Conservation (phyloP, 1,140 invertebrate species). For the Caligus rogercresseyi region DNA sequence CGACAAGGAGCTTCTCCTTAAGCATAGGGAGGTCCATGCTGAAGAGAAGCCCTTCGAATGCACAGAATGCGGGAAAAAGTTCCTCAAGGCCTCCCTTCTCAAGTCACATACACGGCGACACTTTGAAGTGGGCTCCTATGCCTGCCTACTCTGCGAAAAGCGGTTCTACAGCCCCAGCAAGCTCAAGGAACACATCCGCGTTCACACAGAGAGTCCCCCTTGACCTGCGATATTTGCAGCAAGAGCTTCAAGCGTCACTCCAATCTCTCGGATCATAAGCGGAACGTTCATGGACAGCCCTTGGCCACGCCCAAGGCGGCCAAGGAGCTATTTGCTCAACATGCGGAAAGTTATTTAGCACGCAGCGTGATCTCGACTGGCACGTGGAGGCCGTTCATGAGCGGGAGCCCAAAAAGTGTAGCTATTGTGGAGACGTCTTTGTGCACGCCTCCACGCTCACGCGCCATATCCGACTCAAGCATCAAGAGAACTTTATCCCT, state of each 20-base stretch:
- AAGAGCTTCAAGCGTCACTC: conserved; percentile 11
- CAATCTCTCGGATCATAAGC: conserved; percentile 14
- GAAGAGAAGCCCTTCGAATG: conserved; percentile 20
- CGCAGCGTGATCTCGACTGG: conserved; percentile 16
- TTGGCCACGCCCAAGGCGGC: background rate
- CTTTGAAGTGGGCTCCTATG: conserved; percentile 11
- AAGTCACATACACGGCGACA: conserved; percentile 2
- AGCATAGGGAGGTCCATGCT: conserved; percentile 11
- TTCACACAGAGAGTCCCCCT: conserved; percentile 60
- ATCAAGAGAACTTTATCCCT: conserved; percentile 53
- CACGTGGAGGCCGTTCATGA: conserved; percentile 13
- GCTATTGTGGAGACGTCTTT: conserved; percentile 61
- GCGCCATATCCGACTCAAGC: conserved; percentile 55
- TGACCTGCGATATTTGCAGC: conserved; percentile 16
- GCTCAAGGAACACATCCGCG: conserved; percentile 61
- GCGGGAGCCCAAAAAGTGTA: conserved; percentile 49
- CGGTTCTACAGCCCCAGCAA: conserved; percentile 36
- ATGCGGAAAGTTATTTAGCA: conserved; percentile 15
- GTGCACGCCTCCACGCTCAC: conserved; percentile 59
- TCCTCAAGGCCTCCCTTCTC: conserved; percentile 2
- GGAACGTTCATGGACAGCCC: conserved; percentile 5
- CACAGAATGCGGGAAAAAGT: conserved; percentile 17
- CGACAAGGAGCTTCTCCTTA: conserved; percentile 11
- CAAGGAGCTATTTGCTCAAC: conserved; percentile 15
- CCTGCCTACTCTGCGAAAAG: conserved; percentile 6